phyloP scores from a whole-genome alignment of 2,888 invertebrate species.

The Idaea biselata region DNA sequence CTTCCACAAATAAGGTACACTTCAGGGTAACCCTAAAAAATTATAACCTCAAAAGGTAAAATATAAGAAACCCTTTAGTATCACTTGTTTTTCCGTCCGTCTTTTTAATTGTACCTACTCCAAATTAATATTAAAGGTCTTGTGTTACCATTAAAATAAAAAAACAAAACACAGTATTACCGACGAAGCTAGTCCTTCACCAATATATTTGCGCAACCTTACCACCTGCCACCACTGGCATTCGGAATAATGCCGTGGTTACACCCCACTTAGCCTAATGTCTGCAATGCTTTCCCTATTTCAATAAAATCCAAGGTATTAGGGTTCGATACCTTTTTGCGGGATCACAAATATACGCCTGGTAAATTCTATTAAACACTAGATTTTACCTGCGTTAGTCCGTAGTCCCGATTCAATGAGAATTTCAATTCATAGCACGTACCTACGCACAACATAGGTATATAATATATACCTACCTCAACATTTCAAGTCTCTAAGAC shows the following conservation, averaged over 20 bases:
- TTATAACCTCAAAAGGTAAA: too few relatives aligned
- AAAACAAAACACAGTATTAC: not conserved
- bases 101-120: too few relatives aligned
- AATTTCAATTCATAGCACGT: too few relatives aligned
- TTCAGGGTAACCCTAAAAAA: too few relatives aligned
- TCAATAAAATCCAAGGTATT: not conserved
- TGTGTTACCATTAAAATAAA: not conserved
- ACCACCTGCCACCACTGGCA: not conserved
- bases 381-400: too few relatives aligned
- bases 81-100: too few relatives aligned
- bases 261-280: not conserved
- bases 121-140: too few relatives aligned
- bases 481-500: too few relatives aligned
- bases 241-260: not conserved
- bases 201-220: not conserved
- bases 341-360: not conserved
- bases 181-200: not conserved
- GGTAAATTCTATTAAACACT: not conserved
- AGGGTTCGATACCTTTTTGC: not conserved
- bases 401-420: conserved; percentile 3
- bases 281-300: not conserved
- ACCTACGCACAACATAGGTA: too few relatives aligned
- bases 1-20: too few relatives aligned
- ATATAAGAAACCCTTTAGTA: too few relatives aligned
- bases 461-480: too few relatives aligned